Conservation (phyloP, 2,113 vertebrate species). For the Poicephalus gulielmi region DNA sequence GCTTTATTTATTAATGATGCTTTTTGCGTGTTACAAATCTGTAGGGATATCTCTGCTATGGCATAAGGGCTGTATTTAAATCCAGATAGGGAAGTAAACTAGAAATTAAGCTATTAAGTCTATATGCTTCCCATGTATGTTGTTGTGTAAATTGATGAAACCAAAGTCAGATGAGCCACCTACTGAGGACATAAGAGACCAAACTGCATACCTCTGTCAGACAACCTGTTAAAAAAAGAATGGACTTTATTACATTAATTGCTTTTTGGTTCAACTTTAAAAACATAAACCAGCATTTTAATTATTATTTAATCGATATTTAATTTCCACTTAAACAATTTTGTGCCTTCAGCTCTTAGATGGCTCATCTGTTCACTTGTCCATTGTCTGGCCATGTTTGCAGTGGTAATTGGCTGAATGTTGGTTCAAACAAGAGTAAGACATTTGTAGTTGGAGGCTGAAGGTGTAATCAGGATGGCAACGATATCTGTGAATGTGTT, state of each 20-base stretch:
- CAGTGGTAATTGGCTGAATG: neutral
- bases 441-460: neutral
- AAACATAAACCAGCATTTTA: neutral
- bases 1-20: neutral
- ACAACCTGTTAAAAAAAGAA: neutral
- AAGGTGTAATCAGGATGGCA: neutral
- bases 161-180: neutral
- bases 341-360: neutral
- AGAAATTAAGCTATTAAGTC: neutral
- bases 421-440: neutral
- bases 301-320: neutral
- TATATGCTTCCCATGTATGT: neutral
- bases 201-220: neutral
- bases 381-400: neutral
- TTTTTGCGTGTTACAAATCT: neutral
- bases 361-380: neutral
- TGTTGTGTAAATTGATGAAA: neutral
- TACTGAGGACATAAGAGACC: neutral
- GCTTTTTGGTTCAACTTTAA: neutral
- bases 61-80: neutral
- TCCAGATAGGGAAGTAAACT: neutral
- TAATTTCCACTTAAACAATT: neutral
- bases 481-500: neutral
- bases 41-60: neutral
- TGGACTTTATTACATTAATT: neutral